Conservation (phyloP, 92 coral and sea anemone species). For the Actinernus sp. region DNA sequence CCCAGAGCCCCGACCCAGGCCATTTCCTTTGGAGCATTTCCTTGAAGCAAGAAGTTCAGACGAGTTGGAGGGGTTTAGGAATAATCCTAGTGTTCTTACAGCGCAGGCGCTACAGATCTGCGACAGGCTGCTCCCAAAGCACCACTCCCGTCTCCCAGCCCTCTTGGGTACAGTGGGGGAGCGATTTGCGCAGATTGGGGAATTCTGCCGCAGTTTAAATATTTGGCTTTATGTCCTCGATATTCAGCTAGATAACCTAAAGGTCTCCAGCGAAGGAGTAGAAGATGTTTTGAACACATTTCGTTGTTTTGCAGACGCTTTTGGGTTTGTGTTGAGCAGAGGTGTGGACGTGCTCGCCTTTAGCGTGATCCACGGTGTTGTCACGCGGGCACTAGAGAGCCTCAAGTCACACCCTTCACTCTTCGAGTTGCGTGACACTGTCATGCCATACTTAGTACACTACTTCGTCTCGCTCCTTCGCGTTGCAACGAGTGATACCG, state of each 20-base stretch:
- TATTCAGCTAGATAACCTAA: slow-evolving; percentile 66
- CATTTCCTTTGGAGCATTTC: slow-evolving; percentile 76
- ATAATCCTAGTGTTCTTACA: slow-evolving; percentile 73
- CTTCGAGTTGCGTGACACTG: slow-evolving; percentile 69
- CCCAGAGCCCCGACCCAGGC: slow-evolving; percentile 21
- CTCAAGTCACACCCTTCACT: slow-evolving; percentile 46
- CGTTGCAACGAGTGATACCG: slow-evolving; percentile 51
- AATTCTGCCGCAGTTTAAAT: slow-evolving; percentile 81
- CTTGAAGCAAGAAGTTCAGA: slow-evolving; percentile 66
- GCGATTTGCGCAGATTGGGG: slow-evolving; percentile 85
- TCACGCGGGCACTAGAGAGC: slow-evolving; percentile 53
- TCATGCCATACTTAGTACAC: slow-evolving; percentile 74
- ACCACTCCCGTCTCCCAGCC: slow-evolving; percentile 82
- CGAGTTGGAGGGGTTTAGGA: slow-evolving; percentile 65
- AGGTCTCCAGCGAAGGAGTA: slow-evolving; percentile 40
- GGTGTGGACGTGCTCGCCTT: slow-evolving; percentile 65
- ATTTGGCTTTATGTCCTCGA: slow-evolving; percentile 80
- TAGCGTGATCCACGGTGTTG: slow-evolving; percentile 56
- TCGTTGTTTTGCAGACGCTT: slow-evolving; percentile 83
- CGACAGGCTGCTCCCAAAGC: slow-evolving; percentile 63
- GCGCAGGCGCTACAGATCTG: slow-evolving; percentile 86
- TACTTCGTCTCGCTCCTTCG: slow-evolving; percentile 73
- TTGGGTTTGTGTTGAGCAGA: slow-evolving; percentile 82
- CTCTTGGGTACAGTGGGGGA: slow-evolving; percentile 86
- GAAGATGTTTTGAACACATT: slow-evolving; percentile 80